A percentile compares a stretch with the other conserved stretches of the same genome.
Evolutionary conservation across 2,888 invertebrate species (phyloP).

Genomic region (Limnephilus marmoratus): DNA sequence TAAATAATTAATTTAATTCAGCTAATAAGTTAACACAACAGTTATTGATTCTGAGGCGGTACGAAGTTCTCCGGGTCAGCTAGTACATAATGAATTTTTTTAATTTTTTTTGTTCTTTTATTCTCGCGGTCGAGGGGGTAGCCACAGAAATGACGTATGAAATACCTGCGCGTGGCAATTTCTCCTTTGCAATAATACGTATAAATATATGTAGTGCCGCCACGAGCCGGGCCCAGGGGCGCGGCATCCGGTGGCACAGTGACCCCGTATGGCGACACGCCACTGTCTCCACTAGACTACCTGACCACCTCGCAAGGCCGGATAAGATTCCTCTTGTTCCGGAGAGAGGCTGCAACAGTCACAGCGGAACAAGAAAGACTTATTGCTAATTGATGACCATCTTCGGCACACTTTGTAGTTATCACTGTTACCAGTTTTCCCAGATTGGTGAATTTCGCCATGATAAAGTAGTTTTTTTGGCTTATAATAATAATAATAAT

Average conservation of each 20-base stretch:
- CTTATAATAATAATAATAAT: no score
- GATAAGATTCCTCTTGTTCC: background rate
- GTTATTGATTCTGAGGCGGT: no score
- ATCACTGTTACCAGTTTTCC: no score
- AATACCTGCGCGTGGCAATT: slow-evolving; percentile 36
- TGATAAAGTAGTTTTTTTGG: no score
- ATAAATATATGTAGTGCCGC: background rate
- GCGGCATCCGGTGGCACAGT: slow-evolving; percentile 45
- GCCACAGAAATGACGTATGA: background rate
- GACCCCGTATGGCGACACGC: slow-evolving; percentile 25
- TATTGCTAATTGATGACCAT: background rate
- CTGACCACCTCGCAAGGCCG: background rate
- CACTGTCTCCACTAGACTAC: background rate
- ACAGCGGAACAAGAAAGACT: background rate
- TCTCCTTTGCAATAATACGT: slow-evolving; percentile 1
- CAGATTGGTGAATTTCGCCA: no score
- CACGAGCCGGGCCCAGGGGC: slow-evolving; percentile 31
- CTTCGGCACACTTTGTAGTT: background rate
- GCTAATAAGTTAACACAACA: no score
- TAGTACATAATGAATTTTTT: no score
- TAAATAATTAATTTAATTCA: no score
- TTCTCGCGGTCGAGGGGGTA: background rate
- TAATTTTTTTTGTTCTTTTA: background rate
- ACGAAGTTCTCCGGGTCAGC: no score
- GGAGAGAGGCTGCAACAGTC: background rate